A percentile compares a stretch with the other conserved stretches of the same genome.
These are phyloP conservation scores for Onychomys leucogaster DNA, from an alignment of 2,797 vertebrate genomes.

Conservation along the genomic window DNA sequence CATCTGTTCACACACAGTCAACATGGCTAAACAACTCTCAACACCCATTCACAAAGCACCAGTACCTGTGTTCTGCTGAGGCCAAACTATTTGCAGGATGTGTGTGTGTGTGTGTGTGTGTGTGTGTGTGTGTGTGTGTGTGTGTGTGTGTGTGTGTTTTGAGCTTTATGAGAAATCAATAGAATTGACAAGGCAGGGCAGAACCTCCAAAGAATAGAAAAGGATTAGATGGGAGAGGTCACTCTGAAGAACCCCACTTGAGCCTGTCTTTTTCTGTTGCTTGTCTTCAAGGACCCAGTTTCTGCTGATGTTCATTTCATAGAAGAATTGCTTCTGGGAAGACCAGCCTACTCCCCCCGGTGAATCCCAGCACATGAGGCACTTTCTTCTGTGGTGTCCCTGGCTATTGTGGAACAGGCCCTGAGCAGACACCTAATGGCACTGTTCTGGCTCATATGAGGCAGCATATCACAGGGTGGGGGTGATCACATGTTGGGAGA, in stretches of 20 bases:
- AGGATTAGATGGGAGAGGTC: background rate
- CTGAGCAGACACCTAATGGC: background rate
- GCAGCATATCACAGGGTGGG: background rate
- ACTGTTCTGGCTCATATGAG: rapidly evolving
- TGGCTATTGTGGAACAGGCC: too few relatives aligned
- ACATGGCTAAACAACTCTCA: background rate
- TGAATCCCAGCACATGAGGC: rapidly evolving
- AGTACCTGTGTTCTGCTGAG: background rate
- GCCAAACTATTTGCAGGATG: background rate
- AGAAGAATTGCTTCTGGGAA: background rate
- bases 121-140: background rate
- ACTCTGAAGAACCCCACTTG: background rate
- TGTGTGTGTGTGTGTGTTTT: background rate
- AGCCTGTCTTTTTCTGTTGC: background rate
- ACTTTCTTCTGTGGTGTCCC: background rate
- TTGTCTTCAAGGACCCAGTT: background rate
- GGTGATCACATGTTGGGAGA: background rate
- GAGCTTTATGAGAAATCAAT: background rate
- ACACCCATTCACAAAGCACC: background rate
- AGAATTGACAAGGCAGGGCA: background rate
- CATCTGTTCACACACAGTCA: background rate
- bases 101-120: too few relatives aligned
- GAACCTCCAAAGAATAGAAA: background rate
- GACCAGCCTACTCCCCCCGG: rapidly evolving
- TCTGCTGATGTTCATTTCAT: background rate